Evolutionary conservation across 53 echinoderm and acorn worm genomes (phyloP), one percentile per base, ranked within the genome.

Genomic region (Holothuria leucospilota): DNA sequence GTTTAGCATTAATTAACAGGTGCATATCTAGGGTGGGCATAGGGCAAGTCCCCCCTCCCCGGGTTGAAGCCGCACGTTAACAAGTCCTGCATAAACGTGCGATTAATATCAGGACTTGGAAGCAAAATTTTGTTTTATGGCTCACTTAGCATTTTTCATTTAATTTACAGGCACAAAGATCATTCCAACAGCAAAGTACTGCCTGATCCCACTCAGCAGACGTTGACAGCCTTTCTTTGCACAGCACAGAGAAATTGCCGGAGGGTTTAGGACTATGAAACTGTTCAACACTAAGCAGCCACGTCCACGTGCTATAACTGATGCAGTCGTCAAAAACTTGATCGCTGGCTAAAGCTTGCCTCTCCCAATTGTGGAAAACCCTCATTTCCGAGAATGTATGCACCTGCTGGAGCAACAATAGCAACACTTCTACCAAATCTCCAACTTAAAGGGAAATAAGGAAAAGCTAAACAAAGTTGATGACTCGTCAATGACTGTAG

Each of bases 401-500:
- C 38, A 42, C 20, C 30, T 53, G 5, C 30, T 70, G 68, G 68
- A 39, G 63, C 38, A n/a, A n/a, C n/a, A n/a, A n/a, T n/a, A n/a
- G n/a, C n/a, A n/a, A 65, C 59, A 80, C 82, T 23, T 25, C 40
- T 87, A 40, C 87, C 87, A 4, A 39, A 69, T 39, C 42, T 81
- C 12, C 63, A 61, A 20, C 67, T 9, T 4, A 63, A 56, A 87
- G 81, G 69, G 60, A 87, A 29, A 53, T 39, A 38, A 63, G 78
- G 81, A 87, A 20, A 29, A 66, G 18, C 81, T 81, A 21, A 59
- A 5, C 25, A 46, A 39, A 39, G 26, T 10, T 29, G 4, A 39
- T 62, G 79, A 79, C 9, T n/a, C 81, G 40, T 87, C 87, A 14
- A 39, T 81, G 80, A 87, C 87, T 21, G 52, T 51, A 13, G 87